Evolutionary conservation across 2,797 vertebrate genomes (phyloP), one percentile per base, ranked within the genome.

Genomic region (Thalassophryne amazonica): DNA sequence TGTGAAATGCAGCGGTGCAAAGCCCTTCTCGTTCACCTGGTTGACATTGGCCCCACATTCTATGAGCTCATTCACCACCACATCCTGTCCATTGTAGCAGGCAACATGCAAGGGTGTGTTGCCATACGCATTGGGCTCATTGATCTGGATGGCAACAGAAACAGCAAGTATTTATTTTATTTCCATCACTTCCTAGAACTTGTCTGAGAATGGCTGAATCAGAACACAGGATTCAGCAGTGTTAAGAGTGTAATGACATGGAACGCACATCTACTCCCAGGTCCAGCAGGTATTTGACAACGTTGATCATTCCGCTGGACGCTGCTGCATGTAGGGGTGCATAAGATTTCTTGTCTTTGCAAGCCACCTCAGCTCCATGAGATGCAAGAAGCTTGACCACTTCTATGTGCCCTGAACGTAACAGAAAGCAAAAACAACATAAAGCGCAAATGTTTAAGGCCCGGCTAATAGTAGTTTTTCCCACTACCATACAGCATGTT

Each of bases 321-420:
- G 96, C 94, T 54, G 97, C 96, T 35, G 97, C 94, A 48, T 99
- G 97, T 38, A 99, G 89, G 32, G 97, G 97, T 24, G 95, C 96
- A 32, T 99, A 99, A 0, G 94, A 94, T 70, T 96, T 98, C 86
- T 98, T 99, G 84, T 99, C 96, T 81, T 97, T 98, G 78, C 97
- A 99, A 14, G 92, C 92, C 60, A 98, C 94, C 85, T 99, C 97
- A 20, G 97, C 94, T 73, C 95, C 95, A 1, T 98, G 93, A 35
- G 94, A 92, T 46, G 95, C 93, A 2, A 99, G 90, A 52, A 99
- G 79, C 80, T 95, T 98, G 69, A 99, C 94, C 49, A 98, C 97
- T 84, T 99, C 97, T 75, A 94, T 95, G 80, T 99, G 97, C 68
- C 97, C 97, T 98, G 61, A 40, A 37, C n/a, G n/a, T n/a, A 24